Percentiles rank a stretch among this genome's conserved stretches.
Evolutionary conservation across 2,888 invertebrate species (phyloP).

Genomic region (Acleris laterana): DNA sequence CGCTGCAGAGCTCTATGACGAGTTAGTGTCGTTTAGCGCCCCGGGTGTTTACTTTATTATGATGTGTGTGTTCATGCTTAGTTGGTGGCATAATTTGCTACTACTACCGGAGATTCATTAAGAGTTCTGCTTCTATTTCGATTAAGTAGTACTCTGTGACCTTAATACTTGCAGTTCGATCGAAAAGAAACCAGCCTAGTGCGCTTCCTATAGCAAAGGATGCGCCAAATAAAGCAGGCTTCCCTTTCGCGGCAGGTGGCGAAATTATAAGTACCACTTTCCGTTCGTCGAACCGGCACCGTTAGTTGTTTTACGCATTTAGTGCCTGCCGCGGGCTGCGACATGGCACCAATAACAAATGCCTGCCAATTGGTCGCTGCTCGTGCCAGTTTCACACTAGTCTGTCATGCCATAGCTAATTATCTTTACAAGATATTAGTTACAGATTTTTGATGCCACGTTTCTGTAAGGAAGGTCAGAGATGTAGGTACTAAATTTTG

Average conservation of each 20-base stretch:
- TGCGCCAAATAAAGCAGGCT: slow-evolving; percentile 58
- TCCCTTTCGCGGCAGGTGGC: slow-evolving; percentile 72
- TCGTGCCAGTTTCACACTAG: slow-evolving; percentile 30
- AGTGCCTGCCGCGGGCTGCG: slow-evolving; percentile 68
- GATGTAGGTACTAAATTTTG: no score
- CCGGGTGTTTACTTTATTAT: slow-evolving; percentile 37
- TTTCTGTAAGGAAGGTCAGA: background rate
- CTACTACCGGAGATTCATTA: background rate
- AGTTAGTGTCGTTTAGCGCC: slow-evolving; percentile 31
- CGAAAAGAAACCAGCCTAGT: slow-evolving; percentile 42
- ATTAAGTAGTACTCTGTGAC: slow-evolving; percentile 18
- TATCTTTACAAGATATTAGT: background rate
- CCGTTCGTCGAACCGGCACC: slow-evolving; percentile 80
- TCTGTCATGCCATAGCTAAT: slow-evolving; percentile 18
- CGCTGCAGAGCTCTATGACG: slow-evolving; percentile 21
- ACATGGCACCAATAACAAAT: slow-evolving; percentile 79
- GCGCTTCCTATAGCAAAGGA: slow-evolving; percentile 52
- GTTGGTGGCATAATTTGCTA: slow-evolving; percentile 10
- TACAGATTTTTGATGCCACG: background rate
- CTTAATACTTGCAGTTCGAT: slow-evolving; percentile 10
- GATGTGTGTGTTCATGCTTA: slow-evolving; percentile 30
- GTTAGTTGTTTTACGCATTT: slow-evolving; percentile 78
- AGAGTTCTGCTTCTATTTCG: background rate
- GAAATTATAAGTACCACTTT: slow-evolving; percentile 75
- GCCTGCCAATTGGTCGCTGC: slow-evolving; percentile 30